Evolutionary conservation across 2,113 vertebrate species (phyloP), one percentile per base, ranked within the genome.

Genomic region (Vulpes vulpes): DNA sequence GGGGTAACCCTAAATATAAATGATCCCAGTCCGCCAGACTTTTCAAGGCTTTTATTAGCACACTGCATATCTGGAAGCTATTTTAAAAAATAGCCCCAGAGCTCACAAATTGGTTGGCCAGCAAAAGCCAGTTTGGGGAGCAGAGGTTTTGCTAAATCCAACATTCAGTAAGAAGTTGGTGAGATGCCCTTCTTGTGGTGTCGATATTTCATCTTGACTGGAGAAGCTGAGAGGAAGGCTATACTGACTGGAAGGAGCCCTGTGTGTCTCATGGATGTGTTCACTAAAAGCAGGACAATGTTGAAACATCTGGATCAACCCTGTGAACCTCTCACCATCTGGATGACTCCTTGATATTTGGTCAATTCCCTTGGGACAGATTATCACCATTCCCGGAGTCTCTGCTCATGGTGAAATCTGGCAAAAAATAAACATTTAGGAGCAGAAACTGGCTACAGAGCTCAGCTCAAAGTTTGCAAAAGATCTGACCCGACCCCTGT

Each of bases 201-300:
- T 43, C 20, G 15, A 4, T 55, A 25, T 57, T 35, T 76, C 69
- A 10, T 22, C 59, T 30, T 19, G 16, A 4, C n/a, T 2, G 30
- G 51, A 2, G 22, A 8, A 23, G 53, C 3, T 0, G 1, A 5
- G 43, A 60, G 69, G 53, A n/a, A 60, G 55, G 0, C 57, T 2
- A 14, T 3, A 0, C 1, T 4, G 6, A 32, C 11, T 12, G n/a
- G n/a, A 43, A n/a, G 49, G 5, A 32, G 1, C 9, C 8, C 0
- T 23, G 4, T 16, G 20, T 2, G 2, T 11, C 69, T 90, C 53
- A 8, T 1, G 15, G 22, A 8, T 43, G 30, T 32, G 30, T 8
- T 57, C 35, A 0, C 8, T 30, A 0, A 19, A 49, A 59, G 15
- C 30, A 10, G 10, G 1, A 38, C 17, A 6, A 4, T 23, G 14